Base-by-base conservation (phyloP, 23 tunicate species). In the Clavelina lepadiformis region DNA sequence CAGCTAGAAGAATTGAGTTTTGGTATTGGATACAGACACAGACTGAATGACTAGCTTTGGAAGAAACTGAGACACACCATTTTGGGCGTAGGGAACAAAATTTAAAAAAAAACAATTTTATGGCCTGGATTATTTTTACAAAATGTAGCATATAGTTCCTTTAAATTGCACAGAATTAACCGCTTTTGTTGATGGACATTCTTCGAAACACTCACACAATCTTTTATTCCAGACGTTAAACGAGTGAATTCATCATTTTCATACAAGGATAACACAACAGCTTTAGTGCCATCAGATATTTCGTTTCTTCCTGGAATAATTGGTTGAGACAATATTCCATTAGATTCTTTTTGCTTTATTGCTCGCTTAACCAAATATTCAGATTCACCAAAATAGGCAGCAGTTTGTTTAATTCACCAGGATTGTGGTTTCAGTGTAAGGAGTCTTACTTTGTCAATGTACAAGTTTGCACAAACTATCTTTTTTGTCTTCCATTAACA, bases 371-470 rank as follows among this genome's bases (percentile, higher is more conserved):
- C 59, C 21, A 53, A 53, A n/a, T 53, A n/a, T n/a, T n/a, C 22
- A 53, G 59, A 53, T 53, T 8, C 59, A n/a, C 59, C 59, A 53
- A 53, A 53, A 53, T 53, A 53, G 22, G 20, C 59, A 8, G 59
- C 59, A 11, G 59, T n/a, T 53, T 53, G 59, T 53, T 53, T 53
- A 8, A 53, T 53, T n/a, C 7, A 53, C 59, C 59, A 53, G 22
- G 59, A 27, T 13, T 53, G 59, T 53, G 59, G 21, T 53, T 53
- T 11, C 5, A 53, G 21, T 53, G 59, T 53, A 27, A 53, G 59
- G 23, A 11, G 59, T 27, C 20, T 11, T 53, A 53, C 59, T 53
- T 53, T 53, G 15, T 53, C 59, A 53, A 24, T 53, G 18, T 53
- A 53, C 5, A n/a, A 11, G 20, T n/a, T 53, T 53, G 59, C 59